These are phyloP conservation scores for Macrostomum lignano DNA, from an alignment of 1,140 invertebrate genomes.

Conservation along the genomic window DNA sequence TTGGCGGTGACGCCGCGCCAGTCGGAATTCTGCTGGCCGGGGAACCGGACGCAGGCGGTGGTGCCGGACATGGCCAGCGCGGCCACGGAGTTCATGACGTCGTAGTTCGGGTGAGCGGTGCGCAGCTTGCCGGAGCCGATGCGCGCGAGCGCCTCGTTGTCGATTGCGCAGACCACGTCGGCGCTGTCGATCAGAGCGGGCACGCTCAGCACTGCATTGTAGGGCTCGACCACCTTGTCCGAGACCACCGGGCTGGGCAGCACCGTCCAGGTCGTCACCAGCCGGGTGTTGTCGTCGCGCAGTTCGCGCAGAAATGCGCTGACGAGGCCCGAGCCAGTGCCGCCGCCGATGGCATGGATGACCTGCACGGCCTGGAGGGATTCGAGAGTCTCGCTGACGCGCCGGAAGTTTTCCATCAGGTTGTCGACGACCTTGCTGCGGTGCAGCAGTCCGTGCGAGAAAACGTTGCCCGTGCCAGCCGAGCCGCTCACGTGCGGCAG, in stretches of 20 bases:
- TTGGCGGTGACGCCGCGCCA: constrained; percentile 51
- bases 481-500: no score
- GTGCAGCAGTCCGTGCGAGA: no score
- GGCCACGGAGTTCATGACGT: constrained; percentile 35
- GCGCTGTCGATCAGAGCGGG: constrained; percentile 26
- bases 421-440: no score
- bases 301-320: constrained; percentile 1
- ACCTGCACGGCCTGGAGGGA: constrained; percentile 1
- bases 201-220: constrained; percentile 25
- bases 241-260: constrained; percentile 27
- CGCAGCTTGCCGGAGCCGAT: constrained; percentile 26
- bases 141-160: constrained; percentile 36
- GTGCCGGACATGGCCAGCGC: constrained; percentile 41
- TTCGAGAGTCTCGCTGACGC: constrained; percentile 36
- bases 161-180: constrained; percentile 23
- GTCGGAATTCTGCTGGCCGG: constrained; percentile 45
- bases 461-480: no score
- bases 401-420: constrained; percentile 25
- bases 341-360: constrained; percentile 7
- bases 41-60: constrained; percentile 47
- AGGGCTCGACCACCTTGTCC: constrained; percentile 26
- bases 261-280: constrained; percentile 29
- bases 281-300: constrained; percentile 13
- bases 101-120: constrained; percentile 34
- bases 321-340: not conserved